Evolutionary conservation across 2,113 vertebrate genomes (phyloP).

Genomic region (Junco hyemalis): DNA sequence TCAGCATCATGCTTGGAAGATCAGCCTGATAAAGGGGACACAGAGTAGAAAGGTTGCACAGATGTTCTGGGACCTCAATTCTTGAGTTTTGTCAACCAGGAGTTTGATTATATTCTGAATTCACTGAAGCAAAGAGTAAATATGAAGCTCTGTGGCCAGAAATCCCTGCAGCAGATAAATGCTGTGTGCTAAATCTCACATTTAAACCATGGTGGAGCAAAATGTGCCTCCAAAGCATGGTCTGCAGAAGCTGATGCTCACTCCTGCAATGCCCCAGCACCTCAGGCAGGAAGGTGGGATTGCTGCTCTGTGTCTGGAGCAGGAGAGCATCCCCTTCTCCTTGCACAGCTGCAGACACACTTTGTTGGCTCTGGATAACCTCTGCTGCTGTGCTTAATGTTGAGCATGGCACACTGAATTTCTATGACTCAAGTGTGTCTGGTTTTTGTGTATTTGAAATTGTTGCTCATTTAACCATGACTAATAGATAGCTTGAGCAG

Average conservation of each 20-base stretch:
- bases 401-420: neutral
- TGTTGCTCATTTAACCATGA: conserved; percentile 14
- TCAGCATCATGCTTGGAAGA: conserved; percentile 35
- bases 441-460: neutral
- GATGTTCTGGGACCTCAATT: conserved; percentile 50
- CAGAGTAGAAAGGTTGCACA: conserved; percentile 42
- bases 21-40: conserved; percentile 29
- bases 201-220: neutral
- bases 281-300: neutral
- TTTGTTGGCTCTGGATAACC: neutral
- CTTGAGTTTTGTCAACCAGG: conserved; percentile 8
- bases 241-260: neutral
- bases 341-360: neutral
- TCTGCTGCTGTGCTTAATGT: neutral
- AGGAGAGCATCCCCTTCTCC: neutral
- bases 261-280: neutral
- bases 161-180: conserved; percentile 35
- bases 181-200: neutral
- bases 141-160: conserved; percentile 53
- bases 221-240: neutral
- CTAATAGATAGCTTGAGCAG: conserved; percentile 5
- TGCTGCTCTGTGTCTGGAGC: neutral
- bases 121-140: conserved; percentile 55
- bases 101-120: conserved; percentile 48
- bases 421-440: neutral